Evolutionary conservation across 2,113 vertebrate genomes (phyloP).

Genomic region (Otus sunia): DNA sequence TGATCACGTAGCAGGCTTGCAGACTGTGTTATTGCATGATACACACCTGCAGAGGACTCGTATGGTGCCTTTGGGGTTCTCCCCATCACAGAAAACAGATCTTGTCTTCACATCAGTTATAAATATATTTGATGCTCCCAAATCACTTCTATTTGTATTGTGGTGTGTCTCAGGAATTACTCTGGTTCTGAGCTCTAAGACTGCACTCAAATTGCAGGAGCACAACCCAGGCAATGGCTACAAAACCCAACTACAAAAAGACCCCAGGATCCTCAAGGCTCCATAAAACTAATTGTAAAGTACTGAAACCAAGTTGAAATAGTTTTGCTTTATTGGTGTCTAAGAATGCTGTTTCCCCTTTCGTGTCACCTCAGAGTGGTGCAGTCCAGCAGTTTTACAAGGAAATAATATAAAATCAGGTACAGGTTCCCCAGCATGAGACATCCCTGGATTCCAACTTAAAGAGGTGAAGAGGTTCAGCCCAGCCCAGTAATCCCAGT

Average conservation of each 20-base stretch:
- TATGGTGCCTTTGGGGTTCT: background rate
- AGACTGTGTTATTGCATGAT: accelerated
- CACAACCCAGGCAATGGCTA: background rate
- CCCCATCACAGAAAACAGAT: background rate
- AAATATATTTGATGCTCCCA: background rate
- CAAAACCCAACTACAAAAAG: background rate
- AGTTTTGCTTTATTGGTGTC: background rate
- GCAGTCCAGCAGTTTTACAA: background rate
- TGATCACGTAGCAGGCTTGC: background rate
- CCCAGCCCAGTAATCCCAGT: background rate
- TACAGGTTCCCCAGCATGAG: background rate
- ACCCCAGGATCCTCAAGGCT: background rate
- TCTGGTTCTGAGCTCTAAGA: background rate
- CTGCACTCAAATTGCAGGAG: background rate
- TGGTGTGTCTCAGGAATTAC: background rate
- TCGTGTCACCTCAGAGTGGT: background rate
- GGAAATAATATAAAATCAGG: background rate
- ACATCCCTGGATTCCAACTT: background rate
- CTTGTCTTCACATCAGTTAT: background rate
- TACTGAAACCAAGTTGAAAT: background rate
- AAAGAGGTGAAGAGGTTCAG: background rate
- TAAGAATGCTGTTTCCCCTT: background rate
- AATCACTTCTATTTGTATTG: background rate
- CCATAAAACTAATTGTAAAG: background rate
- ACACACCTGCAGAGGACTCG: background rate